Conservation (phyloP, 2,797 vertebrate genomes). For the Galagoides demidoff region DNA sequence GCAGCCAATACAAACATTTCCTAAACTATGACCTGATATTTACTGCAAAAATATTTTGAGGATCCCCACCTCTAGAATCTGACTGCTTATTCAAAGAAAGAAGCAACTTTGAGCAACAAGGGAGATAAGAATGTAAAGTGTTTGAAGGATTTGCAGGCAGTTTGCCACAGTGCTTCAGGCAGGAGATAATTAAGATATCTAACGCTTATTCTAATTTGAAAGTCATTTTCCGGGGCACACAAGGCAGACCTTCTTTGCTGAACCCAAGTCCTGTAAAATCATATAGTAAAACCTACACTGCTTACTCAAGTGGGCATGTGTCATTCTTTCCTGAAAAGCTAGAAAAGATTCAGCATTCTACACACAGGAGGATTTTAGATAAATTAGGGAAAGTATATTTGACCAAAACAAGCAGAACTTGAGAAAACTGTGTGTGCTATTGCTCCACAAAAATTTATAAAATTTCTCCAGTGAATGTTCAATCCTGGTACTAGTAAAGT, state of each 20-base stretch:
- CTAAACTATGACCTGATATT: not conserved
- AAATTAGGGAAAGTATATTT: not conserved
- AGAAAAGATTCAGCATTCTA: not conserved
- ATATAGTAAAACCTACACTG: not conserved
- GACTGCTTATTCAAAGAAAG: not conserved
- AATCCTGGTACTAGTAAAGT: not conserved
- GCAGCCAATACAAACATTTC: not conserved
- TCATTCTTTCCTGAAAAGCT: not conserved
- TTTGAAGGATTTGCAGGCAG: not conserved
- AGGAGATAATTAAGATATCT: not conserved
- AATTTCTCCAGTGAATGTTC: not conserved
- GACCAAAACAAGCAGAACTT: not conserved
- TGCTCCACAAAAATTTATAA: not conserved
- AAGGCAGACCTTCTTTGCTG: not conserved
- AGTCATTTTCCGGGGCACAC: not conserved
- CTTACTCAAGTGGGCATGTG: not conserved
- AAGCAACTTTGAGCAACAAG: not conserved
- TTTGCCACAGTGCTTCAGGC: not conserved
- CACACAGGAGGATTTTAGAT: not conserved
- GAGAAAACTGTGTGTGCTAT: not conserved
- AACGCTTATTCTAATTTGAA: not conserved
- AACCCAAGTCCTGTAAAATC: not conserved
- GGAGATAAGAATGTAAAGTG: not conserved
- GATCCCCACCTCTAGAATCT: not conserved
- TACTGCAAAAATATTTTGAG: constrained; percentile 17